Base-by-base conservation (phyloP, 1,140 invertebrate species). In the Leptinotarsa undecemlineata region DNA sequence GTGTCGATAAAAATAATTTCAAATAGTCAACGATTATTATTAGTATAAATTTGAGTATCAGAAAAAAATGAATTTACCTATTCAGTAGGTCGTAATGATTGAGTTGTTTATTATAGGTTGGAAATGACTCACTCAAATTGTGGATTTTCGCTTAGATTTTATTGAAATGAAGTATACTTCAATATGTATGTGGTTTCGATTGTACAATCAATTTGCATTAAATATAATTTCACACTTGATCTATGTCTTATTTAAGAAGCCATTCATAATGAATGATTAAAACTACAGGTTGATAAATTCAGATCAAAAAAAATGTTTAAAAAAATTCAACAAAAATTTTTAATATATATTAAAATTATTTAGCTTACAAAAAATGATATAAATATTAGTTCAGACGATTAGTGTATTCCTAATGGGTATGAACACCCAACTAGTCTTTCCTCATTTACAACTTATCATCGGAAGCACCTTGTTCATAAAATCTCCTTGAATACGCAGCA, bases 401-500 rank as follows among this genome's bases (percentile, higher is more conserved):
- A 3, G 8, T 11, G 8, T 0, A 42, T 42, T 0, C 33, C 33
- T 42, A 11, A 42, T 42, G 33, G 33, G 3, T 42, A 61, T 17
- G 4, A 17, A 17, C 20, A 61, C 33, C 33, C 2, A 42, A 11
- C 33, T 42, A 42, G 33, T 42, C 26, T 8, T 33, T 42, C 15
- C 20, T 64, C 63, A 15, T 15, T 64, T 21, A 64, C 3, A 64
- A 64, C 14, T 23, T 64, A 64, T 81, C 77, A 33, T 82, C 76
- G 14, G 47, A 71, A 4, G 74, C 17, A 13, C 75, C 79, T 20
- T 74, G 20, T 48, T 62, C 92, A 83, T 94, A 94, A 79, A 93
- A 92, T 1, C 91, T 91, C 2, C 92, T 85, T 0, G 90, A 91
- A 61, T 89, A 91, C 1, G 86, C 87, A 0, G 86, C 88, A 0